Percentiles rank a stretch among this genome's conserved stretches.
These are phyloP conservation scores for Anhinga rufa DNA, from an alignment of 2,113 vertebrate genomes.

Conservation along the genomic window DNA sequence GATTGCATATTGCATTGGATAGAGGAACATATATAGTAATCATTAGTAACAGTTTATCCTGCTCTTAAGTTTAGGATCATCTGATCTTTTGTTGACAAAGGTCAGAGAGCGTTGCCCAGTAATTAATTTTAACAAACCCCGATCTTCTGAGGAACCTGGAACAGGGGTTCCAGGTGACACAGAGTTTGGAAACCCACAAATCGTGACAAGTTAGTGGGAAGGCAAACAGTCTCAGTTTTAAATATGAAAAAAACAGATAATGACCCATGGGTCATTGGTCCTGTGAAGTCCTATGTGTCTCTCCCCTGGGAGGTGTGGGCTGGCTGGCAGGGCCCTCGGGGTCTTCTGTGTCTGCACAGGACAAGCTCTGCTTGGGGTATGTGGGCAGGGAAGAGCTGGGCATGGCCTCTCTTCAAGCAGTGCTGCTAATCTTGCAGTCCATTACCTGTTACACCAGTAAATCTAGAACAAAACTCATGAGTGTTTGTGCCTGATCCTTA, in stretches of 20 bases:
- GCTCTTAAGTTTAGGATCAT: neutral
- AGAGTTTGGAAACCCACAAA: neutral
- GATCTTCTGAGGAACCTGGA: neutral
- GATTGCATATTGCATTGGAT: neutral
- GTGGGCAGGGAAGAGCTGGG: neutral
- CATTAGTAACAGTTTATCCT: neutral
- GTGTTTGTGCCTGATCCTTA: neutral
- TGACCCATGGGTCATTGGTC: neutral
- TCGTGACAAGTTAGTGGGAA: neutral
- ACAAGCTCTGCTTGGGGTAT: neutral
- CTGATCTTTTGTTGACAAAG: neutral
- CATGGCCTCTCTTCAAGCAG: neutral
- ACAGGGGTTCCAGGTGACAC: neutral
- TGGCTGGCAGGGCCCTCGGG: neutral
- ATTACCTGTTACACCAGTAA: neutral
- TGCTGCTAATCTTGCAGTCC: neutral
- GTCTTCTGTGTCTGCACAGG: neutral
- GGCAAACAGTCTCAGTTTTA: neutral
- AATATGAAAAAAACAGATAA: neutral
- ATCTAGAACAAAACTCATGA: neutral
- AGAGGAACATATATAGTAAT: neutral
- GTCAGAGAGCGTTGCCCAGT: neutral
- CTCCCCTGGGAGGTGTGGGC: neutral
- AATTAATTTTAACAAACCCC: neutral
- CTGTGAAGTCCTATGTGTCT: neutral